A percentile compares a stretch with the other conserved stretches of the same genome.
These are phyloP conservation scores for Zoroaster sp. DNA, from an alignment of 53 echinoderm and acorn worm species.

Conservation along the genomic window DNA sequence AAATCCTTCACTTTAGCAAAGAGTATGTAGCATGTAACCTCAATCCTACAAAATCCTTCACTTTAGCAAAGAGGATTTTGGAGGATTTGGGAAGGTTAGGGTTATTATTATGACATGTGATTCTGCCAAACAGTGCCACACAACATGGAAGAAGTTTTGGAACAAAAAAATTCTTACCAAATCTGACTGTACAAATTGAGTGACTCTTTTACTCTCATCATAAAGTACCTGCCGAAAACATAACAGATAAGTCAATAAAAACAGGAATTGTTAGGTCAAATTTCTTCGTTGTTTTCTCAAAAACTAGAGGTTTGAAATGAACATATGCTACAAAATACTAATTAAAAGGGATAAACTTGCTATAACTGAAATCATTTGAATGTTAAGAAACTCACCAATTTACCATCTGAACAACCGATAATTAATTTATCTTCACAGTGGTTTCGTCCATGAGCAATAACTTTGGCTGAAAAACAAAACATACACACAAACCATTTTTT, in stretches of 20 bases:
- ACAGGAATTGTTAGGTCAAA: not conserved
- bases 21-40: too few relatives aligned
- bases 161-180: constrained; percentile 59
- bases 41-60: too few relatives aligned
- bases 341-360: too few relatives aligned
- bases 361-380: too few relatives aligned
- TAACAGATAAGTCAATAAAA: not conserved
- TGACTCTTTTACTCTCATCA: constrained; percentile 86
- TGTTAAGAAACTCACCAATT: constrained; percentile 66
- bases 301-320: too few relatives aligned
- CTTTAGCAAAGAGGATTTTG: too few relatives aligned
- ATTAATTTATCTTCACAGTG: constrained; percentile 88
- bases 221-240: constrained; percentile 72
- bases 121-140: too few relatives aligned
- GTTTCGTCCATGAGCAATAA: constrained; percentile 81
- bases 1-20: too few relatives aligned
- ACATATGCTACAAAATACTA: too few relatives aligned
- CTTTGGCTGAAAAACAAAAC: constrained; percentile 66
- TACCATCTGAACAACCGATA: constrained; percentile 88
- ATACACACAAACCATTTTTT: not conserved
- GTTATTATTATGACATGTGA: too few relatives aligned
- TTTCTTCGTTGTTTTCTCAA: not conserved
- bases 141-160: not conserved
- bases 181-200: constrained; percentile 80
- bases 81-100: too few relatives aligned